These are phyloP conservation scores for Dufourea novaeangliae DNA, from an alignment of 1,140 invertebrate genomes.

Conservation along the genomic window DNA sequence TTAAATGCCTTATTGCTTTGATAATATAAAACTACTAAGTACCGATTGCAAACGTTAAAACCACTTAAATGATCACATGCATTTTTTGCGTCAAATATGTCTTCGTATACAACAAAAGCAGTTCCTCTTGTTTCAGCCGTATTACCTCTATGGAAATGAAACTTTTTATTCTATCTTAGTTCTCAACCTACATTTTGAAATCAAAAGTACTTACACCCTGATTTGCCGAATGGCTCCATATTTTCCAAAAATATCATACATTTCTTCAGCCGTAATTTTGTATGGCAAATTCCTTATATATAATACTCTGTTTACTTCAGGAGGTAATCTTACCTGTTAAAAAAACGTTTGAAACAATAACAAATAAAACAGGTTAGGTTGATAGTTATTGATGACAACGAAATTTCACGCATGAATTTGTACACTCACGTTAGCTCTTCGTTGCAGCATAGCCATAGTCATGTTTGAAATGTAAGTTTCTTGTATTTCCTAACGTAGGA, in stretches of 20 bases:
- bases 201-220: constrained; percentile 90
- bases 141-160: constrained; percentile 89
- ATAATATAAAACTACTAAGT: constrained; percentile 98
- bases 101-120: constrained; percentile 99
- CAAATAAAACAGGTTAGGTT: constrained; percentile 27
- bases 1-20: constrained; percentile 97
- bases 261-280: constrained; percentile 99
- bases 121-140: constrained; percentile 98
- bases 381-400: background rate
- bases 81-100: constrained; percentile 99
- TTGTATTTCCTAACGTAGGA: background rate
- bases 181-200: background rate
- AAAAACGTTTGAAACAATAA: constrained; percentile 46
- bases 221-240: constrained; percentile 99
- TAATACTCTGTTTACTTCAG: constrained; percentile 98
- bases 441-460: constrained; percentile 84
- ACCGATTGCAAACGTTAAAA: constrained; percentile 99
- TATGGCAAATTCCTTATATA: constrained; percentile 99
- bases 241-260: constrained; percentile 99
- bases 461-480: constrained; percentile 74
- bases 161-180: background rate
- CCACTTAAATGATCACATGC: constrained; percentile 99
- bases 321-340: constrained; percentile 95
- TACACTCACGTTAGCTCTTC: constrained; percentile 83
- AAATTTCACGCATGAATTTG: background rate